Conservation (phyloP, 1,140 invertebrate species). For the Bombyx mori region ASM3026992v2 NC_085109.1:2589501-2590000, state of each 20-base stretch:
- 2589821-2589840: constrained; percentile 62
- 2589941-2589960: neutral
- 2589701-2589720: constrained; percentile 46
- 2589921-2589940: neutral
- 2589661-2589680: no score
- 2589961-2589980: no score
- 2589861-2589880: neutral
- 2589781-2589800: constrained; percentile 76
- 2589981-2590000: no score
- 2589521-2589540: no score
- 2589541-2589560: no score
- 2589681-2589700: neutral
- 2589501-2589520: no score
- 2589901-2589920: neutral
- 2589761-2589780: constrained; percentile 72
- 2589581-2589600: no score
- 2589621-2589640: no score
- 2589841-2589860: constrained; percentile 39
- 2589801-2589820: constrained; percentile 81
- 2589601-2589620: no score
- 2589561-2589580: no score
- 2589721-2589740: constrained; percentile 67
- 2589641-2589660: no score
- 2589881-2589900: neutral
- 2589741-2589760: constrained; percentile 68